Base-by-base conservation (phyloP, 2,888 invertebrate species). In the Melanchra persicariae region DNA sequence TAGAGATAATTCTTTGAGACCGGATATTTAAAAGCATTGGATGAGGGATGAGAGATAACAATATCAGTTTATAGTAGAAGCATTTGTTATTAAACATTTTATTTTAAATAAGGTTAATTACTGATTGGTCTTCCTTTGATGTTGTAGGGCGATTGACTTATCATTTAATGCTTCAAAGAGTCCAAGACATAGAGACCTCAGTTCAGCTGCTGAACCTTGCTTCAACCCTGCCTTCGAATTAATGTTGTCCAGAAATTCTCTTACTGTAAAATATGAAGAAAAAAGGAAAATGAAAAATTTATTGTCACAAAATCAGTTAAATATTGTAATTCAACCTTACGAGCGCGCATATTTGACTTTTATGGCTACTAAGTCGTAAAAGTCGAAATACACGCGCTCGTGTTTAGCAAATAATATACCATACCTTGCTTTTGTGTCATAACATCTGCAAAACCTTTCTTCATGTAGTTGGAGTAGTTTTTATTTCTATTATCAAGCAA, bases 111-210 rank as follows among this genome's bases (percentile, higher is more conserved):
- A n/a, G n/a, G n/a, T n/a, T n/a, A n/a, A n/a, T n/a, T n/a, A 98
- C 98, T 97, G 98, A 92, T 98, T 99, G 8, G 98, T 98, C 93
- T 98, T 98, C 87, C 98, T 97, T 87, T 98, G 98, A 93, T 98
- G 98, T 77, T 97, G 97, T 40, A 98, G 92, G 1, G 98, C 98
- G 72, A 98, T 96, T 61, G 97, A 98, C 93, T 98, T 98, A 89
- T 99, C 98, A 92, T 98, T 98, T 49, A 98, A 95, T 59, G 98
- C 97, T 90, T 99, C 98, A 85, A 98, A 96, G 51, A 99, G 93
- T 9, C 98, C 98, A 64, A 97, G 94, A 82, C 98, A 98, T 24
- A 98, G 93, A 1, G 98, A 97, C 86, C 98, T 97, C 55, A 98
- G 94, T 91, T 98, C 98, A 19, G 97, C 96, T 77, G 98, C 96